phyloP scores from a whole-genome alignment of 2,888 invertebrate genomes.

The Aplocera efformata region DNA sequence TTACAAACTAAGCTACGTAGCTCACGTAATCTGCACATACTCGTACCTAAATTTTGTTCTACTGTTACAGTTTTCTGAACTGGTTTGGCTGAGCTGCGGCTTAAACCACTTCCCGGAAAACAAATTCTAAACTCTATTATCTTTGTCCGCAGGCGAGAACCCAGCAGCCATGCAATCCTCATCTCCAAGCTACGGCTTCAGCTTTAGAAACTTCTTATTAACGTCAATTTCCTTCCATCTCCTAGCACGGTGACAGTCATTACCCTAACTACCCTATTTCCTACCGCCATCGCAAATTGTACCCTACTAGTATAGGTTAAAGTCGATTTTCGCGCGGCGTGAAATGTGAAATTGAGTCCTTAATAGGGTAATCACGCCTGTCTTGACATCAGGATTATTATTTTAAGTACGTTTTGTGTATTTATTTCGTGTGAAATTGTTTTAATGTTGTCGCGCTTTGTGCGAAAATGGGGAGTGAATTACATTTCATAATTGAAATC shows the following conservation, averaged over 20 bases:
- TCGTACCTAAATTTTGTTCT: too few relatives aligned
- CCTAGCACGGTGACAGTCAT: slow-evolving; percentile 65
- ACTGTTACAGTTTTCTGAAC: too few relatives aligned
- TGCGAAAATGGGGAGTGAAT: slow-evolving; percentile 11
- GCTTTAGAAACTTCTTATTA: slow-evolving; percentile 45
- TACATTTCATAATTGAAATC: slow-evolving; percentile 13
- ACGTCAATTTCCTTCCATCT: slow-evolving; percentile 46
- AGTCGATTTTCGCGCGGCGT: slow-evolving; percentile 38
- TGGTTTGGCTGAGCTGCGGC: too few relatives aligned
- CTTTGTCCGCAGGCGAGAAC: slow-evolving; percentile 84
- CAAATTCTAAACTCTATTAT: slow-evolving; percentile 2
- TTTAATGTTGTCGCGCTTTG: slow-evolving; percentile 8
- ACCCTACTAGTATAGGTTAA: slow-evolving; percentile 31
- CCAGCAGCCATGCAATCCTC: slow-evolving; percentile 89
- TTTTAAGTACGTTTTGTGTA: slow-evolving; percentile 25
- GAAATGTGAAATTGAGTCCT: slow-evolving; percentile 5
- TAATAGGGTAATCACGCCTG: slow-evolving; percentile 15
- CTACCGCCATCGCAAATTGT: slow-evolving; percentile 13
- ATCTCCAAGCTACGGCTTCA: slow-evolving; percentile 65
- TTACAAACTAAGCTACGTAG: too few relatives aligned
- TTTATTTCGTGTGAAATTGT: slow-evolving; percentile 16
- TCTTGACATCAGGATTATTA: slow-evolving; percentile 23
- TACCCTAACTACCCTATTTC: slow-evolving; percentile 28
- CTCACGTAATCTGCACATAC: too few relatives aligned
- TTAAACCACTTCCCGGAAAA: neutral